Conservation (phyloP, 2,113 vertebrate species). For the Dolichotis patagonum region DNA sequence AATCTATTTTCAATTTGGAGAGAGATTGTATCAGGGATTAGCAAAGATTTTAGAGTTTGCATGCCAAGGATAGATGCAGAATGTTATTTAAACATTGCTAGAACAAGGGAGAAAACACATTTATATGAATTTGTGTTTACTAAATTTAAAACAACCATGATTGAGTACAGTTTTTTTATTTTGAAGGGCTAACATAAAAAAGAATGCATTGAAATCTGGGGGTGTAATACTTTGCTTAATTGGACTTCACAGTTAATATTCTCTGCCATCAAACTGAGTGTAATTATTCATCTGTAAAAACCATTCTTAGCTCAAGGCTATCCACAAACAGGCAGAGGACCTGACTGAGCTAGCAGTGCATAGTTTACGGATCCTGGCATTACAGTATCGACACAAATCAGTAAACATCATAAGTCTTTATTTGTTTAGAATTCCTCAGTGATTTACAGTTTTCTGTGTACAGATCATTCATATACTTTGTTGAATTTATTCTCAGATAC, state of each 20-base stretch:
- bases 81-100: not conserved
- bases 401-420: not conserved
- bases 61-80: not conserved
- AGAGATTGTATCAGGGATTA: not conserved
- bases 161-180: not conserved
- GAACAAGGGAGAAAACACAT: not conserved
- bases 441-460: not conserved
- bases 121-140: not conserved
- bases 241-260: not conserved
- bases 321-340: not conserved
- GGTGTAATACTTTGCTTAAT: not conserved
- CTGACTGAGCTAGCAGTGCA: not conserved
- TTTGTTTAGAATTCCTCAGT: not conserved
- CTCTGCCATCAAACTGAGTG: not conserved
- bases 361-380: not conserved
- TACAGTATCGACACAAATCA: not conserved
- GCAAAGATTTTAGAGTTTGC: not conserved
- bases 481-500: not conserved
- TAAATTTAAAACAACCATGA: not conserved
- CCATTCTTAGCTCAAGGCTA: not conserved
- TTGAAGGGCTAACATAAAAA: not conserved
- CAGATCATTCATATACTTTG: not conserved
- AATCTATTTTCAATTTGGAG: not conserved
- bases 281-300: not conserved
- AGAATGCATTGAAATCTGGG: not conserved